These are phyloP conservation scores for Leptopilina drosophilae DNA, from an alignment of 2,888 invertebrate species.

Conservation along the genomic window DNA sequence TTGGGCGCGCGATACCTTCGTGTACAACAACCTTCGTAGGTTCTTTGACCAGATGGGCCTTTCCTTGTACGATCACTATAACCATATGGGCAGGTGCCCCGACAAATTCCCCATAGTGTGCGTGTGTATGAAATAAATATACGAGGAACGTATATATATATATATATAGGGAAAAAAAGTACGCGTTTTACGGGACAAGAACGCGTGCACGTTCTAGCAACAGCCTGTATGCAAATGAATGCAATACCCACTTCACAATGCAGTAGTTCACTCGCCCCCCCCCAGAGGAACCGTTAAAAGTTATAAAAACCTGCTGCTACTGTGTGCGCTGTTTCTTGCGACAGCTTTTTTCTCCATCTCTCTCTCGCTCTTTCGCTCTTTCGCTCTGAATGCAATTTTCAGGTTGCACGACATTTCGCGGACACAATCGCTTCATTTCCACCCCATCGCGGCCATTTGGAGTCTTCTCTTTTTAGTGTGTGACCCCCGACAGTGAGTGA, in stretches of 20 bases:
- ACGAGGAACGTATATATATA: conserved; percentile 7
- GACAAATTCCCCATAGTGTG: not conserved
- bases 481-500: conserved; percentile 20
- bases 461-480: not conserved
- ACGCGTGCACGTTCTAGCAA: conserved; percentile 65
- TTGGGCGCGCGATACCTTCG: not conserved
- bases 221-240: conserved; percentile 75
- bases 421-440: conserved; percentile 34
- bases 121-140: conserved; percentile 26
- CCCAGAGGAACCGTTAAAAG: conserved; percentile 74
- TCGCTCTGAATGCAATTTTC: conserved; percentile 58
- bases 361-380: conserved; percentile 15
- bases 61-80: conserved; percentile 50
- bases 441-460: conserved; percentile 39
- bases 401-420: conserved; percentile 55
- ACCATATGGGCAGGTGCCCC: conserved; percentile 75
- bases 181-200: conserved; percentile 41
- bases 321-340: conserved; percentile 25
- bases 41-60: conserved; percentile 68
- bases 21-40: conserved; percentile 6
- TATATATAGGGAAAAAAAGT: conserved; percentile 51
- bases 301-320: conserved; percentile 69
- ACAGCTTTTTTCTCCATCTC: conserved; percentile 43
- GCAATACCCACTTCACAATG: conserved; percentile 67
- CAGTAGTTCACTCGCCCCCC: conserved; percentile 54